Evolutionary conservation across 2,797 vertebrate genomes (phyloP).

Genomic region (Sebastes matsubarae): DNA sequence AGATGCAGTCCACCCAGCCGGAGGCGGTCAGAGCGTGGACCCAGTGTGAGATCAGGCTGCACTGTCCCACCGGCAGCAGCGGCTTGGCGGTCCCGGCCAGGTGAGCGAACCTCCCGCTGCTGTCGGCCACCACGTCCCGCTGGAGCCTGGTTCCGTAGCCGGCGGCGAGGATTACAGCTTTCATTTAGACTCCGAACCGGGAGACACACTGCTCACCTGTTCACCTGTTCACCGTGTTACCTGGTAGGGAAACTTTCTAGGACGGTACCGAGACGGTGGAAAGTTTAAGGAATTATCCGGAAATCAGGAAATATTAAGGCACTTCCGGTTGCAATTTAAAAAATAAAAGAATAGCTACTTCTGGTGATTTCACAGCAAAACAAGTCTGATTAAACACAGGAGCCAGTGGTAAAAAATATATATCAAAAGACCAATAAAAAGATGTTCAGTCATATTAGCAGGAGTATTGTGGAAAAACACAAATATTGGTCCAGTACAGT

Average conservation of each 20-base stretch:
- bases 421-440: background rate
- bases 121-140: slow-evolving; percentile 77
- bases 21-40: slow-evolving; percentile 70
- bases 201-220: rapidly evolving
- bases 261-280: no score
- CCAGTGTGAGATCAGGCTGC: slow-evolving; percentile 82
- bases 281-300: rapidly evolving
- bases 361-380: no score
- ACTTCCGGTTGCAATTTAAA: background rate
- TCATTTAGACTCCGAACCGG: slow-evolving; percentile 66
- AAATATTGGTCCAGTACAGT: background rate
- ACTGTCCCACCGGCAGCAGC: slow-evolving; percentile 81
- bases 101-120: slow-evolving; percentile 70
- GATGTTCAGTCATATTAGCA: background rate
- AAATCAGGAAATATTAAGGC: no score
- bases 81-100: slow-evolving; percentile 81
- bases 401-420: background rate
- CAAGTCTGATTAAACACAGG: background rate
- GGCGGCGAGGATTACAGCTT: slow-evolving; percentile 84
- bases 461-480: background rate
- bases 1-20: slow-evolving; percentile 68
- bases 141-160: slow-evolving; percentile 87
- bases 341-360: background rate
- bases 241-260: background rate
- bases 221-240: rapidly evolving